Base-by-base conservation (phyloP, 1,140 invertebrate genomes). In the Gonatopus flavifemur region DNA sequence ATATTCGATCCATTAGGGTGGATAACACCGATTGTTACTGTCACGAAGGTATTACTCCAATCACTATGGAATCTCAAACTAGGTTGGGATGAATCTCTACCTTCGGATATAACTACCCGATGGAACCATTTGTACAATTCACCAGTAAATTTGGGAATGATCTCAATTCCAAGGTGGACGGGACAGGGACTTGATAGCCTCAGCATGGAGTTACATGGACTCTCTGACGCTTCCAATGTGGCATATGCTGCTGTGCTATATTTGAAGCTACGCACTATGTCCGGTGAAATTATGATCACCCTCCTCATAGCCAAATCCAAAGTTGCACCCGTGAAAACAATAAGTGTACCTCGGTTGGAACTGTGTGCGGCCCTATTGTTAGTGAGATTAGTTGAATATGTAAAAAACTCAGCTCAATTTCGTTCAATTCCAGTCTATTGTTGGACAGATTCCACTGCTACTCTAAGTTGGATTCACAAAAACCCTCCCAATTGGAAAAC, bases 371-470 rank as follows among this genome's bases (percentile, higher is more conserved):
- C 41, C 7, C 10, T 18, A 3, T 4, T 32, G 1, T 3, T 43
- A 3, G 25, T 13, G 3, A 41, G 16, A 4, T 15, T 41, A 3
- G 18, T 39, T 0, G n/a, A 9, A 1, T 39, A 39, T 1, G 6
- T 39, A 6, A 5, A 21, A 21, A 6, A 10, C 0, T 13, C 24
- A 13, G 19, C 12, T 21, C 13, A 36, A 2, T 24, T 36, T 16
- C 3, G n/a, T n/a, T 13, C 24, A 25, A 16, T 22, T 16, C 1
- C 20, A 10, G 24, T 22, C 9, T 33, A 32, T 12, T 49, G 38
- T 21, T 49, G 38, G 49, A 28, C 49, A 1, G 41, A 51, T 31
- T 51, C 41, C 3, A 18, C 33, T 1, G 19, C 44, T 2, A 36
- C 39, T 0, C 13, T 43, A 2, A 3, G 33, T 1, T 51, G 49